These are phyloP conservation scores for Phalacrocorax pelagicus DNA, from an alignment of 2,113 vertebrate species.

Conservation along the genomic window DNA sequence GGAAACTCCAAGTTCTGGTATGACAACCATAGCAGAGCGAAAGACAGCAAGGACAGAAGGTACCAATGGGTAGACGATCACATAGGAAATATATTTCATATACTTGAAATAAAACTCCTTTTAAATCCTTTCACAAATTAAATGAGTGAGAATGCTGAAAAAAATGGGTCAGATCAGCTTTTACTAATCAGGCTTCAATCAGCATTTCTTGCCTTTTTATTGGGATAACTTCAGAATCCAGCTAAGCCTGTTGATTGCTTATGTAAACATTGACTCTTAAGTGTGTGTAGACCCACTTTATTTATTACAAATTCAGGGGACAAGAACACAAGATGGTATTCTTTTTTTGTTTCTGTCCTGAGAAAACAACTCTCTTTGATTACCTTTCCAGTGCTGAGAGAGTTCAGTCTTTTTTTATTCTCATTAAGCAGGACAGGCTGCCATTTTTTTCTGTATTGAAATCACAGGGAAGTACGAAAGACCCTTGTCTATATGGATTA, in stretches of 20 bases:
- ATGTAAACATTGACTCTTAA: constrained; percentile 6
- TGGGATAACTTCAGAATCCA: not conserved
- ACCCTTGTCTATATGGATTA: constrained; percentile 11
- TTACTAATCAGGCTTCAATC: constrained; percentile 36
- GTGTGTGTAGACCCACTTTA: not conserved
- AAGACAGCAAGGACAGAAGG: not conserved
- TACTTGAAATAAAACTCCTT: not conserved
- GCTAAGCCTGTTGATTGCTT: not conserved
- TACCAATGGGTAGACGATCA: not conserved
- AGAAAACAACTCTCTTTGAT: not conserved
- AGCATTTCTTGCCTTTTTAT: not conserved
- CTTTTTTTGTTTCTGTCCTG: not conserved
- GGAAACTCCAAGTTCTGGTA: not conserved
- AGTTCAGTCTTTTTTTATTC: not conserved
- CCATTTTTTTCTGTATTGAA: not conserved
- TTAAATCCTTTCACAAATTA: not conserved
- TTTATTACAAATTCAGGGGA: not conserved
- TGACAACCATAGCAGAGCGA: not conserved
- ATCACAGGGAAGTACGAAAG: not conserved
- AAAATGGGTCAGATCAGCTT: not conserved
- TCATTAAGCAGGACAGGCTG: not conserved
- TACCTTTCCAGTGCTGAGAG: not conserved
- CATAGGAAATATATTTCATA: not conserved
- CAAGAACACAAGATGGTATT: not conserved
- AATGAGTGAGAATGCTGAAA: not conserved